Evolutionary conservation across 2,888 invertebrate species (phyloP).

Genomic region (Calliopum simillimum): DNA sequence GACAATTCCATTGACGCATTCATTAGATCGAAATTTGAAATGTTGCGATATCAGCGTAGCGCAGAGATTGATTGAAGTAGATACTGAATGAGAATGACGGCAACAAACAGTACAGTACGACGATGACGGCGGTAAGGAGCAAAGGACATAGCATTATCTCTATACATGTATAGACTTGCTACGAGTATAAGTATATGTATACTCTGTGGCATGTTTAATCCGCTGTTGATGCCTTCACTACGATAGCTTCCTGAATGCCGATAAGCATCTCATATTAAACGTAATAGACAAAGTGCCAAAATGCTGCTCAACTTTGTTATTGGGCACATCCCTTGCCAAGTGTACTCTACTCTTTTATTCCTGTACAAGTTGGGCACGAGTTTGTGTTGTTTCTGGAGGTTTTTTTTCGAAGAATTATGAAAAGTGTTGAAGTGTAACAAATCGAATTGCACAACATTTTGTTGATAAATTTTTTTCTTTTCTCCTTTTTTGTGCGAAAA

Average conservation of each 20-base stretch:
- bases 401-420: constrained; percentile 18
- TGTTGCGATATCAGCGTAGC: constrained; percentile 31
- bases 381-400: not conserved
- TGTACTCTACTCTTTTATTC: not conserved
- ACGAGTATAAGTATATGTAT: not conserved
- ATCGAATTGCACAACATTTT: constrained; percentile 32
- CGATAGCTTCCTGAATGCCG: constrained; percentile 7
- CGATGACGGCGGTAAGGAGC: not conserved
- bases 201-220: constrained; percentile 24
- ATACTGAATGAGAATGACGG: constrained; percentile 15
- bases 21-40: constrained; percentile 38
- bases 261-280: constrained; percentile 25
- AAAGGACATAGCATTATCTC: not conserved
- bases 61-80: constrained; percentile 35
- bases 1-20: constrained; percentile 34
- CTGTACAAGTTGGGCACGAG: not conserved
- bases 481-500: not conserved
- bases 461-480: not conserved
- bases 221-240: constrained; percentile 20
- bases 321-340: not conserved
- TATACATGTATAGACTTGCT: not conserved
- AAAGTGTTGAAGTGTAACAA: constrained; percentile 34
- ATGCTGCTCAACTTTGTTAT: not conserved
- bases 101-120: not conserved
- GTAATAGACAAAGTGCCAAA: constrained; percentile 26